Percentiles rank a stretch among this genome's conserved stretches.
Evolutionary conservation across 2,797 vertebrate species (phyloP).

Genomic region (Darevskia mixta): DNA sequence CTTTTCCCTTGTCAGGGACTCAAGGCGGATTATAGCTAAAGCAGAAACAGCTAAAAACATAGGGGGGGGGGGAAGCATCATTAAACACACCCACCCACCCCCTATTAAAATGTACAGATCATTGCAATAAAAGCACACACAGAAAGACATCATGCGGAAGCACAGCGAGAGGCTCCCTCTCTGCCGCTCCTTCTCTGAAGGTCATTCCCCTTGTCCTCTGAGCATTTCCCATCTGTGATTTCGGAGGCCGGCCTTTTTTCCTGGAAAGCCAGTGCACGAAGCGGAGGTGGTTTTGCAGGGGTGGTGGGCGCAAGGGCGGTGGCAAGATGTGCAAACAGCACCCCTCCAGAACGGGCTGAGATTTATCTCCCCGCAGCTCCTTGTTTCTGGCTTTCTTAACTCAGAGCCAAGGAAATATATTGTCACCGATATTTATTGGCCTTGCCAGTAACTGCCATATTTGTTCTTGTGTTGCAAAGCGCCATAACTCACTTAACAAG

Average conservation of each 20-base stretch:
- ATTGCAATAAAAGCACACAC: too few relatives aligned
- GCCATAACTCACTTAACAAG: conserved; percentile 8
- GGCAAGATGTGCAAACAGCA: too few relatives aligned
- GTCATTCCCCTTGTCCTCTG: background rate
- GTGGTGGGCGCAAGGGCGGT: background rate
- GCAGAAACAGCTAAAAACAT: too few relatives aligned
- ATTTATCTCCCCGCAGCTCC: background rate
- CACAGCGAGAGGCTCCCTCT: too few relatives aligned
- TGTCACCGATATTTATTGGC: conserved; percentile 1
- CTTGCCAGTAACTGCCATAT: background rate
- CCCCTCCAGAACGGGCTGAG: background rate
- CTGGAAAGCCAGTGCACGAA: background rate
- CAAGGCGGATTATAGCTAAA: too few relatives aligned
- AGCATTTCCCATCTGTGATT: too few relatives aligned
- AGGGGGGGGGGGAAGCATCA: too few relatives aligned
- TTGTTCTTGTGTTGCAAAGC: background rate
- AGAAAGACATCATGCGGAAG: too few relatives aligned
- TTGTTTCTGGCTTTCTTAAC: background rate
- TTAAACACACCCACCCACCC: too few relatives aligned
- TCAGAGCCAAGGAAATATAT: background rate
- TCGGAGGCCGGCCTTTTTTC: background rate
- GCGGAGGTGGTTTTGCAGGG: background rate
- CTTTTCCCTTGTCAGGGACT: too few relatives aligned
- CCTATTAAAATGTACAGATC: too few relatives aligned
- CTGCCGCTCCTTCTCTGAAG: background rate